Base-by-base conservation (phyloP, 2,113 vertebrate species). In the Triplophysa rosa region DNA sequence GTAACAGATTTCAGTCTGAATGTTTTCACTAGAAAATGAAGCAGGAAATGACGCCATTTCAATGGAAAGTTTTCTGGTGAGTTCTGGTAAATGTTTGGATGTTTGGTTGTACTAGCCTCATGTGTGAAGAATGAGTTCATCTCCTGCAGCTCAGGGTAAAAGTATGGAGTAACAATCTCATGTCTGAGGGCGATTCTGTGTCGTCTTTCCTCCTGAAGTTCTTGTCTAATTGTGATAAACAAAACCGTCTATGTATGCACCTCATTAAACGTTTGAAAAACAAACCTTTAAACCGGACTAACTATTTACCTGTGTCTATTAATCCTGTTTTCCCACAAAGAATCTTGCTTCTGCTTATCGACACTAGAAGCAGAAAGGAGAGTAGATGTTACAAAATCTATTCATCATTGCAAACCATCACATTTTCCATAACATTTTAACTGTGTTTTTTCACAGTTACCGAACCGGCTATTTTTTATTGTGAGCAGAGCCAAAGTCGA, bases 151-250 rank as follows among this genome's bases (percentile, higher is more conserved):
- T 98, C 94, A 16, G 93, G 93, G 67, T 88, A 84, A 87, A 97
- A 98, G 87, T 95, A 98, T 0, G 94, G 93, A 45, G 92, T 89
- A 79, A 95, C 23, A 10, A 68, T 77, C 73, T 77, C 90, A 62
- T 84, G 91, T 87, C 78, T 94, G 59, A 97, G 87, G 67, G 93
- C 92, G 2, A 11, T 61, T 75, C 91, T 87, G 0, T 66, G 86
- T 0, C 75, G 71, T 77, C 89, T 84, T 66, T 89, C 92, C 79
- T 94, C 89, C 54, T 84, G 79, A 67, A 95, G 73, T 23, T 77
- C 73, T 65, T 52, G 45, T 26, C 73, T 77, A 24, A 65, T 52
- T 12, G 8, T 65, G 4, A 45, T 12, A 29, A 72, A 56, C 29
- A 65, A 23, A 42, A 37, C 24, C 52, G n/a, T 14, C 8, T 16